Evolutionary conservation across 1,140 invertebrate species (phyloP).

Genomic region (Theocolax elegans): DNA sequence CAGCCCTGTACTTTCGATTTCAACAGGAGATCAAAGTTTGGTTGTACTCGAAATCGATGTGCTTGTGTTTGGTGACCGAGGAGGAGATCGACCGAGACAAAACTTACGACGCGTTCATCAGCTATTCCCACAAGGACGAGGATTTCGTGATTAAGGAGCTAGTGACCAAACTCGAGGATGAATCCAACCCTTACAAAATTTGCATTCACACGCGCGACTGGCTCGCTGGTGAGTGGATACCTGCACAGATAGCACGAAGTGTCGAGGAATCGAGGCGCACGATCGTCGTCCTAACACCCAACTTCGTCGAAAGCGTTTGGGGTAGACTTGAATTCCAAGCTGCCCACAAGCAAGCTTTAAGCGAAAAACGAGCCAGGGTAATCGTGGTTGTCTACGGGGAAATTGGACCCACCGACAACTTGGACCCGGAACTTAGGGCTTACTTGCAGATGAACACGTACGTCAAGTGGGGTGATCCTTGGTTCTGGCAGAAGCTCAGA

Average conservation of each 20-base stretch:
- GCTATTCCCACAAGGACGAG: constrained; percentile 85
- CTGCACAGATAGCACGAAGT: constrained; percentile 77
- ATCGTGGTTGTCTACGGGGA: constrained; percentile 85
- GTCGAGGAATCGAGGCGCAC: constrained; percentile 84
- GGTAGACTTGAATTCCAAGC: constrained; percentile 86
- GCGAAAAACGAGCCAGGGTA: constrained; percentile 76
- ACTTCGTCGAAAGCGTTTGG: constrained; percentile 87
- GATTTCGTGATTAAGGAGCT: constrained; percentile 78
- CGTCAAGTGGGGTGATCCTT: constrained; percentile 82
- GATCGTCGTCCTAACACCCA: constrained; percentile 82
- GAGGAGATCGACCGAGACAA: constrained; percentile 82
- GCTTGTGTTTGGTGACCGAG: constrained; percentile 76
- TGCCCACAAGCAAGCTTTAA: constrained; percentile 80
- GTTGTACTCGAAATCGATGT: constrained; percentile 75
- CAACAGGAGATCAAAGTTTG: constrained; percentile 76
- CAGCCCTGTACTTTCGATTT: constrained; percentile 74
- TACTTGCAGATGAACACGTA: constrained; percentile 91
- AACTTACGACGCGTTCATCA: constrained; percentile 87
- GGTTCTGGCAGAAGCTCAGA: constrained; percentile 87
- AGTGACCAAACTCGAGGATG: constrained; percentile 74
- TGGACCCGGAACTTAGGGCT: constrained; percentile 80
- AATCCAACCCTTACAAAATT: constrained; percentile 71
- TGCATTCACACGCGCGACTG: constrained; percentile 90
- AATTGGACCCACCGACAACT: constrained; percentile 71
- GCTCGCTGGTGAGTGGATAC: constrained; percentile 79